Evolutionary conservation across 2,888 invertebrate genomes (phyloP), one percentile per base, ranked within the genome.

Genomic region (Pseudococcus longispinus): DNA sequence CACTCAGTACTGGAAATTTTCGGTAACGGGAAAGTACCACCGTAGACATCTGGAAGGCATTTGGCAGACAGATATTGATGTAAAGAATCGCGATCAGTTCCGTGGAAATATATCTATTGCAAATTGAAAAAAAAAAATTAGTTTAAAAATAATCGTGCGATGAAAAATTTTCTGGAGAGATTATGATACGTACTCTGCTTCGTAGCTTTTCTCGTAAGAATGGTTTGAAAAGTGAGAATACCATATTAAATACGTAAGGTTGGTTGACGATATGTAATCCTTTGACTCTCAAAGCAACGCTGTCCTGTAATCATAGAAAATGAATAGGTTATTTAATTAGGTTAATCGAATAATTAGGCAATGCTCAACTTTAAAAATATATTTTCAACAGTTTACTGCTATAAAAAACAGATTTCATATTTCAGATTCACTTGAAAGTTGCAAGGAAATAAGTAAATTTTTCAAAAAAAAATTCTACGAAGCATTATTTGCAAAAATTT

Each of bases 261-360:
- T 97, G 97, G 90, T 96, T 96, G n/a, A 97, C 92, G 84, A 97
- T 93, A 90, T 97, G 97, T 3, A 98, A 94, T 0, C 94, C 96
- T 91, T 96, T 97, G 77, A 98, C 91, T 84, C 97, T 93, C 88
- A 94, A 92, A 0, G 97, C 96, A 44, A 96, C 94, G 89, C 96
- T 95, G 90, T 96, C 96, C 94, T 96, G 92, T 26, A 91, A 91
- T 13, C 29, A 29, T 15, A 29, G 18, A 26, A 29, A 32, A 60
- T 5, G 8, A 37, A 37, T 37, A 37, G 37, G 37, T 37, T 9
- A 37, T 37, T 37, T 37, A 37, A 37, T 9, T 37, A 37, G 37
- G 37, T 37, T 9, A 5, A 9, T 8, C 37, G 37, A 37, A 37
- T 37, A 37, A 37, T 6, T 37, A 37, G 37, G 9, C 37, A 37